Conservation (phyloP, 2,797 vertebrate genomes). For the Macropus fuliginosus region DNA sequence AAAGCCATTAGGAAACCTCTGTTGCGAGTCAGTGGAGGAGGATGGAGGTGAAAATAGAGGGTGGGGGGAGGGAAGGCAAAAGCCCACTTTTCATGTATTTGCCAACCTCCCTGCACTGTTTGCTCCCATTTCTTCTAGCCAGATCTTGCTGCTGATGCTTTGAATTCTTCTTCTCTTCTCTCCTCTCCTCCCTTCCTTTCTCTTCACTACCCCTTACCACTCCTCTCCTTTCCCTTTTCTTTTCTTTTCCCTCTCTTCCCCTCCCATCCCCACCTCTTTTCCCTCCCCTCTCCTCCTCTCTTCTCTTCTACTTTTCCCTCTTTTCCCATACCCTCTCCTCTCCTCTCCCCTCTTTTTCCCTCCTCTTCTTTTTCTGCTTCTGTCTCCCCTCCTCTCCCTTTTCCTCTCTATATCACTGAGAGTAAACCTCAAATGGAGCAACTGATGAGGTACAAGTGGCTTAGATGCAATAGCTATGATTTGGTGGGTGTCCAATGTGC, state of each 20-base stretch:
- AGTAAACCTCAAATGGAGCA: slow-evolving; percentile 30
- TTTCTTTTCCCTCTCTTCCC: neutral
- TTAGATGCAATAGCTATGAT: neutral
- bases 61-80: neutral
- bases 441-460: neutral
- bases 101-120: neutral
- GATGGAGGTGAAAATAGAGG: neutral
- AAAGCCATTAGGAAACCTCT: slow-evolving; percentile 53
- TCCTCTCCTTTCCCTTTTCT: no score
- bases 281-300: neutral
- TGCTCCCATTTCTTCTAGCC: slow-evolving; percentile 22
- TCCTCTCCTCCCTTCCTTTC: neutral
- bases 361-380: no score
- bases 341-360: no score
- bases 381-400: neutral
- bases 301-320: no score
- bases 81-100: neutral
- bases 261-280: no score
- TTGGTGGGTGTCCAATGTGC: neutral
- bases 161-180: neutral
- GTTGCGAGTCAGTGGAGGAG: neutral
- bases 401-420: neutral
- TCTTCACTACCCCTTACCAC: no score
- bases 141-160: slow-evolving; percentile 44
- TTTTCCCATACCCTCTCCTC: no score